Percentiles rank a stretch among this genome's conserved stretches.
Evolutionary conservation across 1,140 invertebrate species (phyloP).

Genomic region (Aphelenchoides fujianensis): DNA sequence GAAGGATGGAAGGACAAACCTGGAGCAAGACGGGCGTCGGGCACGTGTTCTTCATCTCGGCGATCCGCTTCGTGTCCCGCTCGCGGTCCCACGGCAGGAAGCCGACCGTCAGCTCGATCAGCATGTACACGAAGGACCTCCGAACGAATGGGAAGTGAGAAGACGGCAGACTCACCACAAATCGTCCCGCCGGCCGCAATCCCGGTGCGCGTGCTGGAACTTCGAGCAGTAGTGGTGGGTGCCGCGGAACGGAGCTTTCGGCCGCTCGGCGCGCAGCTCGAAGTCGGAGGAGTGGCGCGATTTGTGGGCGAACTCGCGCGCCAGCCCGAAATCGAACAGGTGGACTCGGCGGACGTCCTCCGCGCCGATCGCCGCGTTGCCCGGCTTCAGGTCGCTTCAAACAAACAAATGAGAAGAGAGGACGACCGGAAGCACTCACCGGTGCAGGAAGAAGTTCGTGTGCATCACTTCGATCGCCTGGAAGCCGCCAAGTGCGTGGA

Average conservation of each 20-base stretch:
- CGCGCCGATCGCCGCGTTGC: conserved; percentile 9
- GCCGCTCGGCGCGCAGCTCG: neutral
- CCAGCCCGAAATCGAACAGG: conserved; percentile 9
- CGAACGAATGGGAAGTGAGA: neutral
- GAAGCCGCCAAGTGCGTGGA: neutral
- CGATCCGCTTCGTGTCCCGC: neutral
- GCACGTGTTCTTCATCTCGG: conserved; percentile 15
- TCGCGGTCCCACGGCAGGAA: conserved; percentile 19
- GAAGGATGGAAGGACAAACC: neutral
- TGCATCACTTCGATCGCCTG: conserved; percentile 19
- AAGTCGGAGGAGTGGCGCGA: neutral
- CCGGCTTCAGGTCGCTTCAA: neutral
- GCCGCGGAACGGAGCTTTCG: conserved; percentile 20
- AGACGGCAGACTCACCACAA: neutral
- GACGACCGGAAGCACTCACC: neutral
- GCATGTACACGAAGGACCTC: conserved; percentile 19
- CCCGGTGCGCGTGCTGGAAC: neutral
- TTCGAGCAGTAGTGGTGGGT: conserved; percentile 13
- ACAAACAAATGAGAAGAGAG: neutral
- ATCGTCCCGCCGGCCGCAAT: conserved; percentile 12
- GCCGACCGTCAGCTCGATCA: conserved; percentile 14
- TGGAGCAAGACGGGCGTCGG: neutral
- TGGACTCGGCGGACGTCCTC: neutral
- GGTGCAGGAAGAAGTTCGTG: neutral
- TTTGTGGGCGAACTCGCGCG: neutral